Conservation (phyloP, 2,797 vertebrate species). For the Sebastes vulpes region DNA sequence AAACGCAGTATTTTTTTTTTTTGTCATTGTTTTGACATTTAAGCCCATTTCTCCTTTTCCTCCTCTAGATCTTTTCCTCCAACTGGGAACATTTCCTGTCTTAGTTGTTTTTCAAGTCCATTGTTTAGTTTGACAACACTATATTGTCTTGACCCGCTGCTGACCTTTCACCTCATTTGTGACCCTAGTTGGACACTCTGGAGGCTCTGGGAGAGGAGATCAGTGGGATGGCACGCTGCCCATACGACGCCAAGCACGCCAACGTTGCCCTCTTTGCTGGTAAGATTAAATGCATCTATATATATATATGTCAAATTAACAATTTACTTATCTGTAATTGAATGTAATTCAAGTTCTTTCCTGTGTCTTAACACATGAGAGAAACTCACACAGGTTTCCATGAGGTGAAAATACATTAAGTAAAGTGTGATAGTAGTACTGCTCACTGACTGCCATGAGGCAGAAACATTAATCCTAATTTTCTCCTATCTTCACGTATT, state of each 20-base stretch:
- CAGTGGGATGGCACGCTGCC: conserved; percentile 98
- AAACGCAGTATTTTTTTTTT: not conserved
- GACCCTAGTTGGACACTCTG: conserved; percentile 91
- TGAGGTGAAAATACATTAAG: conserved; percentile 19
- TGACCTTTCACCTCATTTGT: conserved; percentile 58
- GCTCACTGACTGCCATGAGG: conserved; percentile 32
- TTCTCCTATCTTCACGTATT: conserved; percentile 49
- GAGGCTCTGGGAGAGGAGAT: conserved; percentile 96
- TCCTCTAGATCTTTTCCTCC: not conserved
- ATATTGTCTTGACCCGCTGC: conserved; percentile 33
- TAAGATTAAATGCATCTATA: conserved; percentile 72
- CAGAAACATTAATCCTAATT: conserved; percentile 53
- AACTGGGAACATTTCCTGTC: conserved; percentile 25
- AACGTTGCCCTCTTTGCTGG: conserved; percentile 97
- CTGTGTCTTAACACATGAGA: not conserved
- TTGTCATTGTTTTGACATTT: conserved; percentile 32
- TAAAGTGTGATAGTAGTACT: conserved; percentile 18
- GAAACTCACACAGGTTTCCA: not conserved
- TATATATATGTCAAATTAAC: not conserved
- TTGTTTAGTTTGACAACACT: conserved; percentile 44
- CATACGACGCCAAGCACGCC: conserved; percentile 98
- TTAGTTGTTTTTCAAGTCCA: conserved; percentile 7
- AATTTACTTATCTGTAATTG: not conserved
- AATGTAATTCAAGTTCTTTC: not conserved
- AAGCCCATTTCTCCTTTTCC: conserved; percentile 3